phyloP scores from a whole-genome alignment of 2,113 vertebrate species.

The Scomber japonicus region DNA sequence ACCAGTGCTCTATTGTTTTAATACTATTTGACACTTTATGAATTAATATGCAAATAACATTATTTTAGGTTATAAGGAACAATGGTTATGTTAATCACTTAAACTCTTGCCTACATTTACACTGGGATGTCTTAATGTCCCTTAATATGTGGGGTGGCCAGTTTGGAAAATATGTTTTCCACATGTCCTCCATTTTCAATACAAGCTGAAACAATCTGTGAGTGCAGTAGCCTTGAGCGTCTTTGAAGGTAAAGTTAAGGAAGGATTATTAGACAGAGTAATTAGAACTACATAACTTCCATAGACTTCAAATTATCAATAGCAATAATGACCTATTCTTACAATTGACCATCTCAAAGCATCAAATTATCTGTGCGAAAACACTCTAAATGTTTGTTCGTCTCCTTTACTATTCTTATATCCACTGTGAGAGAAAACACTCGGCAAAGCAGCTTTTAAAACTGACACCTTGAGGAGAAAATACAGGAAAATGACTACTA shows the following conservation, averaged over 20 bases:
- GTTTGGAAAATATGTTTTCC: no score
- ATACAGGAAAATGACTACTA: slow-evolving; percentile 58
- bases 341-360: slow-evolving; percentile 13
- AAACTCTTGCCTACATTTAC: neutral
- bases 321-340: neutral
- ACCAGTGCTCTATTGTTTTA: neutral
- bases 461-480: slow-evolving; percentile 51
- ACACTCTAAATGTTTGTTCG: slow-evolving; percentile 38
- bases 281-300: neutral
- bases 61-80: neutral
- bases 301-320: neutral
- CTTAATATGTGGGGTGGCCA: neutral
- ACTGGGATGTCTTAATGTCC: neutral
- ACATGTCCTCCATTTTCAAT: no score
- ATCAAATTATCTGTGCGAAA: slow-evolving; percentile 31
- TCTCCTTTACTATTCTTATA: slow-evolving; percentile 12
- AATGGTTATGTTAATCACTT: neutral
- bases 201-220: no score
- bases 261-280: no score
- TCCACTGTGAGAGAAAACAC: slow-evolving; percentile 42
- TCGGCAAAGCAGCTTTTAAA: slow-evolving; percentile 51
- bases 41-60: no score
- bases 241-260: no score
- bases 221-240: no score
- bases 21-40: neutral